These are phyloP conservation scores for Delphinapterus leucas DNA, from an alignment of 2,113 vertebrate genomes.

Conservation along the genomic window DNA sequence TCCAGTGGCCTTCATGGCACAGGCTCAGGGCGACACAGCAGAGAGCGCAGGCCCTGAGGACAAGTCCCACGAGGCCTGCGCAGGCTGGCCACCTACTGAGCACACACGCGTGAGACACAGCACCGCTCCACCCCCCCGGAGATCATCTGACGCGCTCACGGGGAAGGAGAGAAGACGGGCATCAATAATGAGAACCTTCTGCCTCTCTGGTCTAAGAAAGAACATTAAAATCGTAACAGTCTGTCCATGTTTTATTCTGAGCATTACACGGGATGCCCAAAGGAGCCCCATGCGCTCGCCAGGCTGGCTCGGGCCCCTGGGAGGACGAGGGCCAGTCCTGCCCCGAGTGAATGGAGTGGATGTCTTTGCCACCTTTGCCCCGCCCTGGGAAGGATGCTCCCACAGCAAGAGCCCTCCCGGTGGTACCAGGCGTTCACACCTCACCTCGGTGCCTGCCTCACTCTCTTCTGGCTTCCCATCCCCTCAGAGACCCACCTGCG, in stretches of 20 bases:
- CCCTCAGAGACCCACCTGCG: not conserved
- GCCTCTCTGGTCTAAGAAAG: not conserved
- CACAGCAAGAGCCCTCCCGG: not conserved
- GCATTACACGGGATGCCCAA: not conserved
- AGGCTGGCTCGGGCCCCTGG: not conserved
- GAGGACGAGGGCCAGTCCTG: no score
- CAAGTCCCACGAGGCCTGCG: not conserved
- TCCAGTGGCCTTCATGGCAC: accelerated
- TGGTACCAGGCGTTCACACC: not conserved
- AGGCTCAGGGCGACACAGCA: no score
- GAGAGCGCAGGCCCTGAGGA: not conserved
- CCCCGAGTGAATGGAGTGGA: not conserved
- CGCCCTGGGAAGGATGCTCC: not conserved
- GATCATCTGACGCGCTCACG: not conserved
- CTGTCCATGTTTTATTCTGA: not conserved
- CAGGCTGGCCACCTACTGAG: not conserved
- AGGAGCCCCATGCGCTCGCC: not conserved
- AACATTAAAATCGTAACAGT: not conserved
- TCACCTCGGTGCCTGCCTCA: not conserved
- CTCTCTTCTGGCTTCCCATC: not conserved
- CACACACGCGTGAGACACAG: not conserved
- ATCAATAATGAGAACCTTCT: not conserved
- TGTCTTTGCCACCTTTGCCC: not conserved
- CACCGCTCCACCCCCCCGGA: no score
- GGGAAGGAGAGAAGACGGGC: not conserved